Evolutionary conservation across 2,888 invertebrate genomes (phyloP).

Genomic region (Andricus curvator): DNA sequence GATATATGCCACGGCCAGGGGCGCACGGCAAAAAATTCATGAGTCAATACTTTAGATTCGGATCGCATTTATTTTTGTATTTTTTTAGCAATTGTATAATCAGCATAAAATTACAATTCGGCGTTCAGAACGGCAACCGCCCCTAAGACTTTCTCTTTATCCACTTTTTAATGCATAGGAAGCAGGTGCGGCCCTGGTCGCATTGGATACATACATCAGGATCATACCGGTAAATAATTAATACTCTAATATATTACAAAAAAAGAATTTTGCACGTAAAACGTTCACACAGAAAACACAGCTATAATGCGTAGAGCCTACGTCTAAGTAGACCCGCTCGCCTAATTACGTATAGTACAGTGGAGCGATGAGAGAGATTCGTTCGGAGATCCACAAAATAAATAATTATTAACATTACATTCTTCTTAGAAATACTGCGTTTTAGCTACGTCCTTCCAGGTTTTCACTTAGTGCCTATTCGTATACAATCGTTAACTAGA

Average conservation of each 20-base stretch:
- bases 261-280: conserved; percentile 66
- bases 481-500: conserved; percentile 79
- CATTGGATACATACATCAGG: conserved; percentile 69
- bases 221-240: conserved; percentile 66
- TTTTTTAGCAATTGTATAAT: conserved; percentile 77
- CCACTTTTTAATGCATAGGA: conserved; percentile 62
- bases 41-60: conserved; percentile 72
- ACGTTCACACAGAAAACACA: conserved; percentile 72
- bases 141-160: conserved; percentile 60
- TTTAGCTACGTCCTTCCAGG: conserved; percentile 59
- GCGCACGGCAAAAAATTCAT: conserved; percentile 66
- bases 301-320: conserved; percentile 63
- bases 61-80: conserved; percentile 74
- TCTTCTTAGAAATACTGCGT: conserved; percentile 76
- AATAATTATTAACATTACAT: conserved; percentile 77
- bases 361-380: conserved; percentile 71
- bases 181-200: conserved; percentile 74
- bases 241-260: conserved; percentile 76
- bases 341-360: conserved; percentile 73
- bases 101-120: conserved; percentile 76
- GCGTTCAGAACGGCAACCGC: conserved; percentile 75
- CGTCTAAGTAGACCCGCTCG: conserved; percentile 53
- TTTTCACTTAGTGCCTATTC: conserved; percentile 75
- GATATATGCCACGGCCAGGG: conserved; percentile 63
- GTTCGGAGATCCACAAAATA: conserved; percentile 77